Evolutionary conservation across 2,797 vertebrate genomes (phyloP).

Genomic region (Pipistrellus pygmaeus): DNA sequence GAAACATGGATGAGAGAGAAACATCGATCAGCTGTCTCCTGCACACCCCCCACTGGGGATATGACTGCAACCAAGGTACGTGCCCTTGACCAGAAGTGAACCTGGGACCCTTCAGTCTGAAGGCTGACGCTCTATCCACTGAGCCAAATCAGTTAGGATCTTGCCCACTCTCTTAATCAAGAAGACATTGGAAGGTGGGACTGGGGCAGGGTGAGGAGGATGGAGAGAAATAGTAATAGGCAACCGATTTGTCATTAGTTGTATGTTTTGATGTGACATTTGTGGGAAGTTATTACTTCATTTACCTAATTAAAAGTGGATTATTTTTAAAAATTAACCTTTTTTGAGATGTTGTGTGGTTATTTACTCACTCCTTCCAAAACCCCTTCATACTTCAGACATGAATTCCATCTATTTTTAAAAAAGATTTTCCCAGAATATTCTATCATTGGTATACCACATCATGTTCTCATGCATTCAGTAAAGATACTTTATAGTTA

Average conservation of each 20-base stretch:
- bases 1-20: too few species aligned
- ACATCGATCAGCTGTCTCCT: too few species aligned
- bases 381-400: neutral
- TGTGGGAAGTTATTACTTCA: neutral
- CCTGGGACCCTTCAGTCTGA: too few species aligned
- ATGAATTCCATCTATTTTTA: conserved; percentile 34
- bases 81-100: too few species aligned
- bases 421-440: neutral
- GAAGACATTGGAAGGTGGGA: neutral
- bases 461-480: neutral
- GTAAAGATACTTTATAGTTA: neutral
- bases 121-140: too few species aligned
- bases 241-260: neutral
- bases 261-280: neutral
- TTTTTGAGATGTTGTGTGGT: neutral
- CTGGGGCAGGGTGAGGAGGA: rapidly evolving
- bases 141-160: too few species aligned
- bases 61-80: too few species aligned
- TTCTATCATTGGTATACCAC: neutral
- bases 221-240: neutral
- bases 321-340: neutral
- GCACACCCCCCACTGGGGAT: too few species aligned
- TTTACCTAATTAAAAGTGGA: neutral
- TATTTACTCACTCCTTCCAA: neutral
- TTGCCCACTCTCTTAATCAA: neutral